Percentiles rank a stretch among this genome's conserved stretches.
Evolutionary conservation across 2,888 invertebrate species (phyloP).

Genomic region (Acleris sparsana): DNA sequence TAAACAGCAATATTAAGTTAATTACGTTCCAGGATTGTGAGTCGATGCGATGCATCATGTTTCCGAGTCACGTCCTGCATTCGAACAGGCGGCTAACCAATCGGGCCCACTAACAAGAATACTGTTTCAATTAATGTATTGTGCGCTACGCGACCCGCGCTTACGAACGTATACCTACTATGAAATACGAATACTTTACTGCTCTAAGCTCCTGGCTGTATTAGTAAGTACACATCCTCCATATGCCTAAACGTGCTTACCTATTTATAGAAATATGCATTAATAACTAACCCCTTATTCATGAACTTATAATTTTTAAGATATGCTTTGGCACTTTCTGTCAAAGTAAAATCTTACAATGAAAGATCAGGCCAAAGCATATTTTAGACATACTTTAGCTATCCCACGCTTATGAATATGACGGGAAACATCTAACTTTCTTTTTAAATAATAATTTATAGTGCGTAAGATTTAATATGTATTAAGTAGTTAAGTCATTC

Average conservation of each 20-base stretch:
- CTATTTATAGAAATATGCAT: too few species aligned
- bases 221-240: too few species aligned
- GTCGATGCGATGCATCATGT: background rate
- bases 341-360: too few species aligned
- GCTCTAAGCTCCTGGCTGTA: background rate
- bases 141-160: slow-evolving; percentile 10
- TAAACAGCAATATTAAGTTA: background rate
- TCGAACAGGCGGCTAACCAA: background rate
- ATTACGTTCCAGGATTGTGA: background rate
- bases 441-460: background rate
- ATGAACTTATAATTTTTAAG: too few species aligned
- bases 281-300: too few species aligned
- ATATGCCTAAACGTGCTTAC: too few species aligned
- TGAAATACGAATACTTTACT: slow-evolving; percentile 3
- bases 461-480: background rate
- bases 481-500: slow-evolving; percentile 9
- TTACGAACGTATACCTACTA: background rate
- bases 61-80: slow-evolving; percentile 2
- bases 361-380: too few species aligned
- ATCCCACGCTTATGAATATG: too few species aligned
- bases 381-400: too few species aligned
- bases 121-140: slow-evolving; percentile 20
- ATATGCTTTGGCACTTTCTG: too few species aligned
- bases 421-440: background rate
- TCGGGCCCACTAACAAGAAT: slow-evolving; percentile 4